A percentile compares a stretch with the other conserved stretches of the same genome.
Evolutionary conservation across 2,797 vertebrate species (phyloP).

Genomic region (Bovichtus diacanthus): DNA sequence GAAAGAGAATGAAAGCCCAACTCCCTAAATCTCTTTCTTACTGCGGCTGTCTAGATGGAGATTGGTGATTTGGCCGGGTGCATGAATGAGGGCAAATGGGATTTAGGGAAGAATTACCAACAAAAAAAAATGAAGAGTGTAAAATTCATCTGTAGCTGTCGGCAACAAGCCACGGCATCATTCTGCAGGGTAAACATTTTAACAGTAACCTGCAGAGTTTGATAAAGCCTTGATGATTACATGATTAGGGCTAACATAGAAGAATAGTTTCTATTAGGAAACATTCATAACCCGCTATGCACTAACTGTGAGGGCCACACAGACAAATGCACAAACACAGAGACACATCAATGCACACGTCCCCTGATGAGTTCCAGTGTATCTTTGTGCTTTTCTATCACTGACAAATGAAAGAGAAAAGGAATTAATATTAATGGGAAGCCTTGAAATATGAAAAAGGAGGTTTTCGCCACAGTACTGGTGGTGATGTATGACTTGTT

Average conservation of each 20-base stretch:
- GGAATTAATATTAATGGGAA: constrained; percentile 38
- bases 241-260: constrained; percentile 16
- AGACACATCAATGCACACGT: neutral
- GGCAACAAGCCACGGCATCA: constrained; percentile 6
- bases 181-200: constrained; percentile 32
- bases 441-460: constrained; percentile 43
- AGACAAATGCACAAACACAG: neutral
- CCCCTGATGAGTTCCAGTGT: constrained; percentile 1
- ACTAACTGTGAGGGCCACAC: neutral
- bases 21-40: constrained; percentile 23
- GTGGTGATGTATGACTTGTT: constrained; percentile 61
- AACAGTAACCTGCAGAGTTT: constrained; percentile 14
- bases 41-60: constrained; percentile 27
- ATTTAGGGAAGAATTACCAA: constrained; percentile 21
- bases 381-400: constrained; percentile 8
- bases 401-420: constrained; percentile 39
- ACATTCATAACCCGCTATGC: constrained; percentile 4
- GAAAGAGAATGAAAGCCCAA: constrained; percentile 12
- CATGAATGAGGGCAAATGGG: constrained; percentile 19
- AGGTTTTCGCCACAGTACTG: constrained; percentile 30
- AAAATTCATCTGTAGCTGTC: constrained; percentile 17
- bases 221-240: constrained; percentile 5
- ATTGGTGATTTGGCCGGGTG: neutral
- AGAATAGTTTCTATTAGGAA: neutral
- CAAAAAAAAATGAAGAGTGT: constrained; percentile 4